Percentiles rank a stretch among this genome's conserved stretches.
These are phyloP conservation scores for Barbus barbus DNA, from an alignment of 2,113 vertebrate species.

Conservation along the genomic window DNA sequence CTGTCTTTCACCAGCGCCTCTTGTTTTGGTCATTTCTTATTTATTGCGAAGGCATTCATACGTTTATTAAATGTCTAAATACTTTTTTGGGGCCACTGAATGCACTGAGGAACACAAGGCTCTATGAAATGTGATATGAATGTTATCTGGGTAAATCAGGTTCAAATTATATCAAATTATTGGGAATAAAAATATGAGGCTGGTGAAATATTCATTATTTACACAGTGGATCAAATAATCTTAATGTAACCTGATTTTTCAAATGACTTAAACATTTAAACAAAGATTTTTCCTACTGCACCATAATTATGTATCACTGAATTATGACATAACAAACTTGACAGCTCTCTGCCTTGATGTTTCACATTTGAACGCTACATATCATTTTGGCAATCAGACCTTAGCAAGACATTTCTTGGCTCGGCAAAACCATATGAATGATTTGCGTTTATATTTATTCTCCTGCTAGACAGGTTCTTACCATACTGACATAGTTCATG, in stretches of 20 bases:
- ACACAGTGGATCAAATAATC: constrained; percentile 7
- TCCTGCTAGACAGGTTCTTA: neutral
- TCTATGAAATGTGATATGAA: neutral
- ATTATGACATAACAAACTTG: constrained; percentile 7
- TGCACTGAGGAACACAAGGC: neutral
- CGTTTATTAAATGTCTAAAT: neutral
- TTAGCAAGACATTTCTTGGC: neutral
- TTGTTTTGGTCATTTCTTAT: neutral
- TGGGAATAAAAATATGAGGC: neutral
- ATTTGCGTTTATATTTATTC: constrained; percentile 28
- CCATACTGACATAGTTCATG: neutral
- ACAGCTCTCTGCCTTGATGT: constrained; percentile 9
- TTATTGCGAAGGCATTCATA: neutral
- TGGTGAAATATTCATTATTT: constrained; percentile 25
- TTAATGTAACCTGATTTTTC: constrained; percentile 14
- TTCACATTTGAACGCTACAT: neutral
- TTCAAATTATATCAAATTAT: neutral
- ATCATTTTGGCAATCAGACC: constrained; percentile 18
- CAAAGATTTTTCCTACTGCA: neutral
- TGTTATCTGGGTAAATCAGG: neutral
- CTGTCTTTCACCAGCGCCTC: too few species aligned
- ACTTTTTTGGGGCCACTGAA: neutral
- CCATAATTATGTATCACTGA: constrained; percentile 7
- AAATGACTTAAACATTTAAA: too few species aligned
- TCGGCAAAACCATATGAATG: neutral